Conservation (phyloP, 2,113 vertebrate species). For the Esox niger region DNA sequence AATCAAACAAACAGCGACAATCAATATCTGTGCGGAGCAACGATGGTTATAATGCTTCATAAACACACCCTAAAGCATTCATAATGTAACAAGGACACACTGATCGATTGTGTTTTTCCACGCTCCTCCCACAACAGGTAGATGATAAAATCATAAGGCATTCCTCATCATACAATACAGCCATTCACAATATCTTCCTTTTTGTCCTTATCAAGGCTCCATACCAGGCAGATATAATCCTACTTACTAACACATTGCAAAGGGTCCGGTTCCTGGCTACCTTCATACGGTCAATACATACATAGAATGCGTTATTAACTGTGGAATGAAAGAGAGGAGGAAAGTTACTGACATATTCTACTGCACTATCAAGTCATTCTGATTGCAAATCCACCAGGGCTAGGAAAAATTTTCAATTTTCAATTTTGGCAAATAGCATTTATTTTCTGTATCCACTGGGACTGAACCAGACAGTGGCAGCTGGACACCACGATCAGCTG, state of each 20-base stretch:
- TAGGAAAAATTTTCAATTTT: no score
- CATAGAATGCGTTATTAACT: constrained; percentile 56
- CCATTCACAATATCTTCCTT: constrained; percentile 68
- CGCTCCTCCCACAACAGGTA: constrained; percentile 53
- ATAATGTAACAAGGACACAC: constrained; percentile 69
- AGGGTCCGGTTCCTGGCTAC: constrained; percentile 60
- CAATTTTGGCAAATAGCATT: no score
- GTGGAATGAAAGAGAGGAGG: constrained; percentile 31
- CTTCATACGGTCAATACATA: constrained; percentile 72
- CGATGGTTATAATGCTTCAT: constrained; percentile 77
- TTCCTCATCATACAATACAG: constrained; percentile 86
- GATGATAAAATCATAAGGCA: constrained; percentile 89
- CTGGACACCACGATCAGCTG: background rate
- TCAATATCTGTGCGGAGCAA: constrained; percentile 94
- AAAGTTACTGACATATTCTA: constrained; percentile 9
- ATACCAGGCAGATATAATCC: constrained; percentile 47
- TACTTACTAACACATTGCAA: constrained; percentile 49
- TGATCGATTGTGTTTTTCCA: constrained; percentile 53
- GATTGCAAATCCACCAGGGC: no score
- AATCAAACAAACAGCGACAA: constrained; percentile 80
- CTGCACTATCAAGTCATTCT: no score
- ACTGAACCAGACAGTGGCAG: no score
- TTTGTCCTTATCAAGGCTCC: constrained; percentile 52
- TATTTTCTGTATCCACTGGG: no score
- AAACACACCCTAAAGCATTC: constrained; percentile 55